Evolutionary conservation across 2,113 vertebrate genomes (phyloP), one percentile per base, ranked within the genome.

Genomic region (Mastomys coucha): DNA sequence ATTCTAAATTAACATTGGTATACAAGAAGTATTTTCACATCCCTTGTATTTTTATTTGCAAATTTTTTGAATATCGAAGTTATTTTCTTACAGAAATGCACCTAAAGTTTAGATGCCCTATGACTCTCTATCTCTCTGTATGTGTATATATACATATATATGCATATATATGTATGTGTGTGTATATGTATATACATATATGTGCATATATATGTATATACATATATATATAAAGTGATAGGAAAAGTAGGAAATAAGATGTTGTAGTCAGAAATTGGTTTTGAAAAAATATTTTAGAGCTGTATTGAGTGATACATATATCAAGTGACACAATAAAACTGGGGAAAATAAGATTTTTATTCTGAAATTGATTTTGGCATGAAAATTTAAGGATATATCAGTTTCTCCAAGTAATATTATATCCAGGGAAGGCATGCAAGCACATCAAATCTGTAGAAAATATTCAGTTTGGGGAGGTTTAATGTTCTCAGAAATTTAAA

Each of bases 401-500:
- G 4, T 63, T 84, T 96, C 28, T 42, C 53, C 94, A 94, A 97
- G 51, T 93, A 81, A 65, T 85, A 45, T 88, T 95, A 69, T 92
- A 31, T 28, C 91, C 17, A n/a, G 77, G 70, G 80, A 94, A 91
- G 28, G 36, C 51, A 73, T 93, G 28, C 2, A 89, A 91, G n/a
- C 60, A 63, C 5, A 16, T 45, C 65, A 81, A 95, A 5, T 92
- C 67, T 92, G 24, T 84, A 51, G 22, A 82, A 94, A 91, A 92
- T 89, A 82, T 93, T 85, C 65, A 92, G 56, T 96, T 96, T 93
- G 92, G 60, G 89, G 82, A 96, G 65, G 88, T 89, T 94, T 89
- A 75, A 76, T 97, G 39, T 96, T 93, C 72, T 89, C 51, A 80
- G 69, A 96, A 95, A 87, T 58, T 91, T 95, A 39, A 95, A 95